These are phyloP conservation scores for Hymenochirus boettgeri DNA, from an alignment of 2,113 vertebrate species.

Conservation along the genomic window DNA sequence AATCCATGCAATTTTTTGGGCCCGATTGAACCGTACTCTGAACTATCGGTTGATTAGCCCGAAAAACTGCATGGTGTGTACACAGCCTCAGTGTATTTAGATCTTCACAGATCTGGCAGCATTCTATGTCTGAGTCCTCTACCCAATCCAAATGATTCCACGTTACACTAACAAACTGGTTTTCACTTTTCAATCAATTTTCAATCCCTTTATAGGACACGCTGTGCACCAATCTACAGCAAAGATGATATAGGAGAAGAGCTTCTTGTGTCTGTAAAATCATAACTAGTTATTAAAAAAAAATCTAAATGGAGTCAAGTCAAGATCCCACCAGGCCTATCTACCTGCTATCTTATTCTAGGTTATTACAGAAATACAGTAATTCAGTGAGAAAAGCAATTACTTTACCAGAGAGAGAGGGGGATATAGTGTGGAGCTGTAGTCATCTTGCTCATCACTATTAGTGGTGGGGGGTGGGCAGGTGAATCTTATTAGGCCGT, in stretches of 20 bases:
- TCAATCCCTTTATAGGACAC: background rate
- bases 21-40: too few species aligned
- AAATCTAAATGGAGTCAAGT: slow-evolving; percentile 18
- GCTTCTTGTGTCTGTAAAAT: slow-evolving; percentile 46
- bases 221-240: background rate
- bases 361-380: slow-evolving; percentile 36
- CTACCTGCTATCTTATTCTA: slow-evolving; percentile 44
- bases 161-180: too few species aligned
- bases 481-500: too few species aligned
- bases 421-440: too few species aligned
- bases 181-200: too few species aligned
- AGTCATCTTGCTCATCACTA: slow-evolving; percentile 7
- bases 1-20: too few species aligned
- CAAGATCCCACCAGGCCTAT: slow-evolving; percentile 47
- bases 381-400: slow-evolving; percentile 19
- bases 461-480: slow-evolving; percentile 6
- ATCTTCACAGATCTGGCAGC: too few species aligned
- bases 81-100: too few species aligned
- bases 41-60: too few species aligned
- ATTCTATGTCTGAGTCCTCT: too few species aligned
- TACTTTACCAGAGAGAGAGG: slow-evolving; percentile 10
- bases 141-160: too few species aligned
- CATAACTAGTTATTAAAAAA: slow-evolving; percentile 37
- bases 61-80: too few species aligned
- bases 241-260: slow-evolving; percentile 27